phyloP scores from a whole-genome alignment of 2,888 invertebrate genomes.

The Ptychoptera contaminata region DNA sequence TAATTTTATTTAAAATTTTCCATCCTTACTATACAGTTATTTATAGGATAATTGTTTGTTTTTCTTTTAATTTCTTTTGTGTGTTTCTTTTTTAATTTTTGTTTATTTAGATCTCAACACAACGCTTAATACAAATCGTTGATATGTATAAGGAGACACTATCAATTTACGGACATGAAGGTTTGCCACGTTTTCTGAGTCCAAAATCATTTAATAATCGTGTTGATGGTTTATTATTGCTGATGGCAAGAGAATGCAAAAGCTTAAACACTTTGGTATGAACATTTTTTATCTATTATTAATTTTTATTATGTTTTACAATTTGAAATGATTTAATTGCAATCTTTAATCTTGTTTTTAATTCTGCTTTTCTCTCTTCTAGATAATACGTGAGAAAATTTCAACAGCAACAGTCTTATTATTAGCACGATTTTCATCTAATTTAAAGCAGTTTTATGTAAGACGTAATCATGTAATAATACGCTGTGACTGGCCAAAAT shows the following conservation, averaged over 20 bases:
- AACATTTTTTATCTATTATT: constrained; percentile 3
- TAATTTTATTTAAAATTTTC: background rate
- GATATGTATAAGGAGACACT: constrained; percentile 47
- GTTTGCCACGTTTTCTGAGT: constrained; percentile 47
- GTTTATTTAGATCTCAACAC: constrained; percentile 30
- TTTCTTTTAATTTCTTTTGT: background rate
- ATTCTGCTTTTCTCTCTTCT: constrained; percentile 7
- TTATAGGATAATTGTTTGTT: background rate
- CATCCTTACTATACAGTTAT: background rate
- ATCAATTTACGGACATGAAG: constrained; percentile 48
- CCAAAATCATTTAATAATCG: constrained; percentile 52
- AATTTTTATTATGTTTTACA: background rate
- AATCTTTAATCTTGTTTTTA: background rate
- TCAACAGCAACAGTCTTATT: constrained; percentile 62
- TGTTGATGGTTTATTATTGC: constrained; percentile 49
- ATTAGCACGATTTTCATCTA: constrained; percentile 46
- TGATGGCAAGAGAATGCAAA: constrained; percentile 49
- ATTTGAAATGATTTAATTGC: too few species aligned
- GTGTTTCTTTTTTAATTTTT: background rate
- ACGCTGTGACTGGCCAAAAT: constrained; percentile 51
- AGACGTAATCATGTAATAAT: constrained; percentile 55
- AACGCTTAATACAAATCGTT: constrained; percentile 36
- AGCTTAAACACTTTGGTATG: constrained; percentile 51
- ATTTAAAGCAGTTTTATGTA: constrained; percentile 44
- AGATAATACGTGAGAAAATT: constrained; percentile 58